Conservation (phyloP, 2,797 vertebrate genomes). For the Eurystomus glaucurus region DNA sequence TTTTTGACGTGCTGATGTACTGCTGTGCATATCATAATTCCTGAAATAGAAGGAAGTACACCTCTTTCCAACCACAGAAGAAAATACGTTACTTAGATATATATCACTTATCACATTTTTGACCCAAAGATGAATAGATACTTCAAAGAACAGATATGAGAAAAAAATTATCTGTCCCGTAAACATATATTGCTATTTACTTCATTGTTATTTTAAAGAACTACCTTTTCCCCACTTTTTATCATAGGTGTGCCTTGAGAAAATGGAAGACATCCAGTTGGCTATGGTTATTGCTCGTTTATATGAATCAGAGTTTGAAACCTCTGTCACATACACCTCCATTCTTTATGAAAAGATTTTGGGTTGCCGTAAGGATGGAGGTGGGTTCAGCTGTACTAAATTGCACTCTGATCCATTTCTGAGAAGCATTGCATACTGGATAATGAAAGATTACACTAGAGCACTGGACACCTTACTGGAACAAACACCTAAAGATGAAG, state of each 20-base stretch:
- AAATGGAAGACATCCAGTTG: slow-evolving; percentile 98
- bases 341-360: slow-evolving; percentile 94
- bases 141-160: background rate
- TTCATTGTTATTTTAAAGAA: background rate
- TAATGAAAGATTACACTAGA: slow-evolving; percentile 95
- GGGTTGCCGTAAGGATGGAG: slow-evolving; percentile 91
- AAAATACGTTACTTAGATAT: background rate
- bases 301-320: slow-evolving; percentile 97
- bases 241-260: slow-evolving; percentile 94
- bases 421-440: slow-evolving; percentile 97
- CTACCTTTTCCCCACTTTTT: background rate
- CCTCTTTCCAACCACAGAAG: background rate
- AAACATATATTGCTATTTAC: background rate
- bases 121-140: background rate
- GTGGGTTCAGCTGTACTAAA: slow-evolving; percentile 89
- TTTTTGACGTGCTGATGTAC: background rate
- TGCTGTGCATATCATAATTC: background rate
- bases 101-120: background rate
- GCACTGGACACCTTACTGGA: slow-evolving; percentile 96
- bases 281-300: slow-evolving; percentile 97
- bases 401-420: slow-evolving; percentile 96
- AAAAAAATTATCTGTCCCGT: background rate
- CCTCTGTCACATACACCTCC: slow-evolving; percentile 93
- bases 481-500: slow-evolving; percentile 94
- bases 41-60: background rate